Evolutionary conservation across 2,888 invertebrate species (phyloP), one percentile per base, ranked within the genome.

Genomic region (Drosophila yooni): DNA sequence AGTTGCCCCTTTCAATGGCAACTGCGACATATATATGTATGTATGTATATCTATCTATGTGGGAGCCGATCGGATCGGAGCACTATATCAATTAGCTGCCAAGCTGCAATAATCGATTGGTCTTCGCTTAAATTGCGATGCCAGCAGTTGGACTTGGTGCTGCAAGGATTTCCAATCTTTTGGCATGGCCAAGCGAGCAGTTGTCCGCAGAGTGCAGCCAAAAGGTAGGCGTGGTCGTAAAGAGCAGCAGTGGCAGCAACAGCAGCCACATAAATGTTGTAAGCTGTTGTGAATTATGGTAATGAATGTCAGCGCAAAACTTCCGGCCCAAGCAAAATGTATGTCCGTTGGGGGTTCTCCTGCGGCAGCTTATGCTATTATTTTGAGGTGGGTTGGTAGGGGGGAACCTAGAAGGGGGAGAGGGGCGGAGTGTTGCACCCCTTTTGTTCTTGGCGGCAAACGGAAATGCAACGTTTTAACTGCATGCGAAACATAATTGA

Each of bases 221-320:
- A 36, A 48, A 40, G 27, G 54, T 70, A 38, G 73, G 76, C 66
- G 50, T 63, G 80, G 50, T 66, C 38, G n/a, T n/a, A 10, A 8
- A 38, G 3, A 74, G 62, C 70, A 74, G 31, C n/a, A 25, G 18
- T 10, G n/a, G 18, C n/a, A 54, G 36, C 54, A 76, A 76, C 74
- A 82, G 81, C 81, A 78, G 81, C 83, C 87, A 75, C 85, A 87
- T 83, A 83, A 84, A 85, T 88, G 88, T 88, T 86, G 83, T 77
- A 88, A 87, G 88, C 87, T 85, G 82, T 85, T 88, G 88, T 88
- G 83, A 85, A 87, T 88, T 88, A 88, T 88, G 88, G 84, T 88
- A 88, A 87, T 88, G 83, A 88, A 88, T 88, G 88, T 88, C 88
- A 87, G 88, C 77, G 74, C 88, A 78, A 88, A 88, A 88, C 86